Evolutionary conservation across 53 echinoderm and acorn worm genomes (phyloP), one percentile per base, ranked within the genome.

Genomic region (Echinometra lucunter): DNA sequence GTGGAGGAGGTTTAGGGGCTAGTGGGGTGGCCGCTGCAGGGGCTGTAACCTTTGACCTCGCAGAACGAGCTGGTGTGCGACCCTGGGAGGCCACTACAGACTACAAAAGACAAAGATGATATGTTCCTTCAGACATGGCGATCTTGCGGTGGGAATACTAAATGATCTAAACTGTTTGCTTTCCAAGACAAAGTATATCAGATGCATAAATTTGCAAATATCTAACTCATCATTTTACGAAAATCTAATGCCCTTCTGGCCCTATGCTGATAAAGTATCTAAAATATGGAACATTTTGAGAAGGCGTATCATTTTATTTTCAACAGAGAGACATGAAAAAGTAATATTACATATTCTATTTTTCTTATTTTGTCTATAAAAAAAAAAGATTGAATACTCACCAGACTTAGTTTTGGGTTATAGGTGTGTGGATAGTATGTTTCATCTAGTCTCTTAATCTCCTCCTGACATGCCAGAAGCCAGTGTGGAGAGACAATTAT

Each of bases 361-460:
- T 5, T 11, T 40, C 19, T 21, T 37, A 63, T 63, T 21, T 63
- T 63, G 17, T 19, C 19, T 21, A 78, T 78, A 21, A 78, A 15
- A 13, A 74, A 19, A 17, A 0, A 75, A 78, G 8, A 40, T 19
- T 35, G 1, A 18, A 42, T 82, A 94, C 95, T 96, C 92, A 99
- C 99, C 99, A 99, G 89, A 82, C 96, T 97, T 92, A 99, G 95
- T 90, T 99, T 99, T 80, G 98, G 99, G 88, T 99, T 99, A 89
- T 95, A 96, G 13, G 99, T 98, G 95, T 99, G 98, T 9, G 99
- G 99, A 78, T 97, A 99, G 19, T 93, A 74, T 9, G 97, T 82
- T 58, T 97, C 97, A 91, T 99, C 98, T 18, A 98, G 81, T 55
- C 94, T 92, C 16, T 92, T 91, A 21, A 96, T 95, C 32, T 97